A percentile compares a stretch with the other conserved stretches of the same genome.
These are phyloP conservation scores for Zaprionus davidi DNA, from an alignment of 1,140 invertebrate genomes.

Conservation along the genomic window DNA sequence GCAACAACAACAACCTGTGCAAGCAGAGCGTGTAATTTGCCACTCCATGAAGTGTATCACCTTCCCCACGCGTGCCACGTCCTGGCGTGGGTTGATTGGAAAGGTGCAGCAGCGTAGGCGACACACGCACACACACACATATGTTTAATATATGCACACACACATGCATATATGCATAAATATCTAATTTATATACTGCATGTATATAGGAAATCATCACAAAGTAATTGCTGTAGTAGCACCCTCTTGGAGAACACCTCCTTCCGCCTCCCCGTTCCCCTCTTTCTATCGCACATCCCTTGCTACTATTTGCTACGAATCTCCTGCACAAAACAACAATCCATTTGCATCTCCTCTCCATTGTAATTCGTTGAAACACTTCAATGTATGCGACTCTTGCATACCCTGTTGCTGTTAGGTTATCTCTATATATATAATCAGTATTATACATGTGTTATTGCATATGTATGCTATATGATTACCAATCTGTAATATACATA, in stretches of 20 bases:
- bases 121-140: not conserved
- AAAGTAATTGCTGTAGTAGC: not conserved
- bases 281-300: too few species aligned
- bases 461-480: too few species aligned
- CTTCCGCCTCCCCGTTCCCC: not conserved
- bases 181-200: too few species aligned
- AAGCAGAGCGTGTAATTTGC: not conserved
- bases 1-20: slow-evolving; percentile 23
- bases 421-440: too few species aligned
- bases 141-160: not conserved
- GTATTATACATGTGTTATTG: too few species aligned
- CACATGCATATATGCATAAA: not conserved
- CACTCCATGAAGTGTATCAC: not conserved
- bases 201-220: slow-evolving; percentile 1
- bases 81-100: not conserved
- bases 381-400: not conserved
- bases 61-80: not conserved
- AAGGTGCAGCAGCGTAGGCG: not conserved
- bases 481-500: too few species aligned
- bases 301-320: not conserved
- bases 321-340: not conserved
- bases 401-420: not conserved
- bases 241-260: not conserved
- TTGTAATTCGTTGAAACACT: not conserved
- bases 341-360: not conserved